Evolutionary conservation across 2,888 invertebrate species (phyloP).

Genomic region (Nematopogon swammerdamellus): DNA sequence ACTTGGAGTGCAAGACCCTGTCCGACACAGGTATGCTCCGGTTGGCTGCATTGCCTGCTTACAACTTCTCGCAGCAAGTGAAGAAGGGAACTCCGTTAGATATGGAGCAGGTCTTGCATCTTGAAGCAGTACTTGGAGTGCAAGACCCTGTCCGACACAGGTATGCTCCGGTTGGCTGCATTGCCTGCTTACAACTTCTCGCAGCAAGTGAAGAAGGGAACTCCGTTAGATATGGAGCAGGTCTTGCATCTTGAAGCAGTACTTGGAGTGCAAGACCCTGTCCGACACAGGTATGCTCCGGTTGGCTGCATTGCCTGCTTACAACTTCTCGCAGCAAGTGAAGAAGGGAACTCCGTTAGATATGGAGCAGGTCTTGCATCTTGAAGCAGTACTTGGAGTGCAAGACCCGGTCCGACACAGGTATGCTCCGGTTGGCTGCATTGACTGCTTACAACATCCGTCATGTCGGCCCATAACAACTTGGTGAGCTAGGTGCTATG

Average conservation of each 20-base stretch:
- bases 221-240: slow-evolving; percentile 61
- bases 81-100: slow-evolving; percentile 68
- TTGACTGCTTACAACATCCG: no score
- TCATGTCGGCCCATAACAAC: no score
- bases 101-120: slow-evolving; percentile 44
- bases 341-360: slow-evolving; percentile 68
- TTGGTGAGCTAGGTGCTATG: no score
- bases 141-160: slow-evolving; percentile 25
- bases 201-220: slow-evolving; percentile 62
- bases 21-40: slow-evolving; percentile 31
- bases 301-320: no score
- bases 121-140: slow-evolving; percentile 55
- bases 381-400: slow-evolving; percentile 54
- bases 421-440: no score
- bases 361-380: slow-evolving; percentile 44
- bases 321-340: slow-evolving; percentile 67
- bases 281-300: slow-evolving; percentile 31
- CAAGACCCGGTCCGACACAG: slow-evolving; percentile 25
- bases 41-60: no score
- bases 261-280: slow-evolving; percentile 29
- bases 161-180: no score
- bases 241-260: slow-evolving; percentile 54
- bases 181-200: no score
- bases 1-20: slow-evolving; percentile 29
- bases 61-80: slow-evolving; percentile 65